Evolutionary conservation across 53 echinoderm and acorn worm species (phyloP).

Genomic region (Zoroaster sp.): DNA sequence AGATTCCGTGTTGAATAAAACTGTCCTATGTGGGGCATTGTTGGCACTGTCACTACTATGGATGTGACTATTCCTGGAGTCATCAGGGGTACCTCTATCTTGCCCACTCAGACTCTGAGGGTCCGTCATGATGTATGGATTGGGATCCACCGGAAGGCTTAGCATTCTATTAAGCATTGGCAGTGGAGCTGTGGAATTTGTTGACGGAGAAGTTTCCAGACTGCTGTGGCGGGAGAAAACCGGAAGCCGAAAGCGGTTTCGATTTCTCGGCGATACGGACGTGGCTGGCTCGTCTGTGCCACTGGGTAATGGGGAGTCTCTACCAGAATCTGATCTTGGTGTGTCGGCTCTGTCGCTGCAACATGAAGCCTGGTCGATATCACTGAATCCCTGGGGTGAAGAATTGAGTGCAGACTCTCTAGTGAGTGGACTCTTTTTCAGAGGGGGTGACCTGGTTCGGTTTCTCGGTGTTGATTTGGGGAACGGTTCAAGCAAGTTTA

Average conservation of each 20-base stretch:
- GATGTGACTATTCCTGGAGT: background rate
- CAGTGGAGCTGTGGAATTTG: background rate
- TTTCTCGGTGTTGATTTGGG: background rate
- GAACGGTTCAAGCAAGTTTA: background rate
- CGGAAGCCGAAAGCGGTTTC: constrained; percentile 17
- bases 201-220: background rate
- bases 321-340: background rate
- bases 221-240: constrained; percentile 38
- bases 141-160: constrained; percentile 20
- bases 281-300: background rate
- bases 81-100: background rate
- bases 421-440: background rate
- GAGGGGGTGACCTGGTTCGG: background rate
- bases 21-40: background rate
- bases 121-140: constrained; percentile 34
- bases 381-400: background rate
- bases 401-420: background rate
- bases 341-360: background rate
- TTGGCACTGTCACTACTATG: background rate
- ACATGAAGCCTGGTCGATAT: background rate
- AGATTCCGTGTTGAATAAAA: constrained; percentile 1
- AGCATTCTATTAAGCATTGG: constrained; percentile 47
- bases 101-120: background rate
- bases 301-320: background rate
- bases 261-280: constrained; percentile 15